These are phyloP conservation scores for Trichogramma pretiosum DNA, from an alignment of 1,140 invertebrate species.

Conservation along the genomic window DNA sequence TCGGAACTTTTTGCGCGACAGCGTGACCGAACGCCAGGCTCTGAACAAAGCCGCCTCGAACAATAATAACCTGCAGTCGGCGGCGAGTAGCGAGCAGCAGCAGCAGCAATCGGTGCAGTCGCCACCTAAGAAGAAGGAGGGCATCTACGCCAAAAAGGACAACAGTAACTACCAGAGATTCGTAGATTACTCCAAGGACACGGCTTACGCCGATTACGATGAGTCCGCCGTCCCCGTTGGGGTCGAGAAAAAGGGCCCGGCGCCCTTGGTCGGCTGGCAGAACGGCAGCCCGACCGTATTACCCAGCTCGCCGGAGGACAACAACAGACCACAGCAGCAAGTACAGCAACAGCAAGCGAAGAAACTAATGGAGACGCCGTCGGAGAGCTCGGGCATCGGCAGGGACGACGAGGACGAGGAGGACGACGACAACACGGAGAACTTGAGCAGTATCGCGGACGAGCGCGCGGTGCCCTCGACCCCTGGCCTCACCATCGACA, in stretches of 20 bases:
- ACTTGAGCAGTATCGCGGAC: constrained; percentile 29
- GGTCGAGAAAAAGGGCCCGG: constrained; percentile 16
- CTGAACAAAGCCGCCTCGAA: constrained; percentile 1
- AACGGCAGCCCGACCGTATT: constrained; percentile 30
- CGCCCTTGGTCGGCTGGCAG: constrained; percentile 38
- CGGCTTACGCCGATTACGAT: not conserved
- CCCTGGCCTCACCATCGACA: constrained; percentile 24
- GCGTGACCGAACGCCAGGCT: constrained; percentile 7
- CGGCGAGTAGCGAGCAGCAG: not conserved
- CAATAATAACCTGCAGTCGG: not conserved
- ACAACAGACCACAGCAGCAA: not conserved
- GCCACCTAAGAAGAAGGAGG: constrained; percentile 16
- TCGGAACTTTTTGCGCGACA: constrained; percentile 19
- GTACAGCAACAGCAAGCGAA: constrained; percentile 1
- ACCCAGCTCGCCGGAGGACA: constrained; percentile 25
- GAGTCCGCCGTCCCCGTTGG: too few relatives aligned
- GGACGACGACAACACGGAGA: constrained; percentile 23
- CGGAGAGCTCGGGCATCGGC: constrained; percentile 28
- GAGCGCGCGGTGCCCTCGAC: constrained; percentile 24
- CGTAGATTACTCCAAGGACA: constrained; percentile 11
- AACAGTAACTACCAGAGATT: constrained; percentile 18
- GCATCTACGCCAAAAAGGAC: constrained; percentile 20
- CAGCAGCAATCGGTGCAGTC: not conserved
- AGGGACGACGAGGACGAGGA: constrained; percentile 19
- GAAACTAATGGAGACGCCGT: constrained; percentile 16